Percentiles rank a stretch among this genome's conserved stretches.
Evolutionary conservation across 2,113 vertebrate genomes (phyloP).

Genomic region (Pao palembangensis): DNA sequence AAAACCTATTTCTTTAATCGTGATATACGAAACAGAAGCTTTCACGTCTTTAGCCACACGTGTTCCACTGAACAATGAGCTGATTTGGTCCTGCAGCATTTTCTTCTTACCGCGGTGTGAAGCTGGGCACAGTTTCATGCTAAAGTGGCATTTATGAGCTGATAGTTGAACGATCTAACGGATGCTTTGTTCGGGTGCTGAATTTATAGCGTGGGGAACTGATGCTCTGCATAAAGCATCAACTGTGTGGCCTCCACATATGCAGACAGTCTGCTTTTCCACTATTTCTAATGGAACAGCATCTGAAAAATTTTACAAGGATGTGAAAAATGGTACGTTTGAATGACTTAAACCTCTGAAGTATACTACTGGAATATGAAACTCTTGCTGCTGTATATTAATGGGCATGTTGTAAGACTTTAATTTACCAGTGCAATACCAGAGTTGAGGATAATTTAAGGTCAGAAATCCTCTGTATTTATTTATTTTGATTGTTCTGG

Average conservation of each 20-base stretch:
- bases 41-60: conserved; percentile 38
- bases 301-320: conserved; percentile 1
- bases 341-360: conserved; percentile 11
- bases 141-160: conserved; percentile 43
- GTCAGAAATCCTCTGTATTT: not conserved
- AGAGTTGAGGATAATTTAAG: conserved; percentile 3
- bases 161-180: conserved; percentile 38
- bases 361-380: conserved; percentile 17
- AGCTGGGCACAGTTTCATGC: conserved; percentile 44
- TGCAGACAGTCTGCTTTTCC: conserved; percentile 6
- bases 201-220: conserved; percentile 35
- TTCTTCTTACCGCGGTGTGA: conserved; percentile 13
- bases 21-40: conserved; percentile 66
- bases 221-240: conserved; percentile 24
- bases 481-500: not conserved
- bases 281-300: conserved; percentile 14
- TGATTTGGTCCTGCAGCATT: conserved; percentile 47
- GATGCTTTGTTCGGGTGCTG: conserved; percentile 42
- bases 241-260: conserved; percentile 12
- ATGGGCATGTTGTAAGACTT: conserved; percentile 6
- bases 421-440: conserved; percentile 1
- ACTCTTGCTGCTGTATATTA: conserved; percentile 5
- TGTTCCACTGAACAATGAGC: conserved; percentile 63
- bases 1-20: conserved; percentile 66
- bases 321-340: conserved; percentile 13